A percentile compares a stretch with the other conserved stretches of the same genome.
phyloP scores from a whole-genome alignment of 2,797 vertebrate genomes.

The Sebastes diaconus region DNA sequence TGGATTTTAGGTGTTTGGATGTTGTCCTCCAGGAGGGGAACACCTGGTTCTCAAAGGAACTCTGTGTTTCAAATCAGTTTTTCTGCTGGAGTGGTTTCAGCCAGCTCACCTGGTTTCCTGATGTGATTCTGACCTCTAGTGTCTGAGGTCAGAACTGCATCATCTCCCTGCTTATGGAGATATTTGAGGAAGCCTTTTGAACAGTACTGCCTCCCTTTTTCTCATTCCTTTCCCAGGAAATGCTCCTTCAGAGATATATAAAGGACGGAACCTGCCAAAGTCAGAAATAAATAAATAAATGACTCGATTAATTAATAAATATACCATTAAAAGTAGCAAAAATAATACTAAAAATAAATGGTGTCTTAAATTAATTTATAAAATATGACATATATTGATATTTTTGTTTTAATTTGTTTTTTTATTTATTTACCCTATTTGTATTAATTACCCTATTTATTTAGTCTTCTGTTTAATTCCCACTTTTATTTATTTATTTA shows the following conservation, averaged over 20 bases:
- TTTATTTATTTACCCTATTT: too few relatives aligned
- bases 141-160: constrained; percentile 6
- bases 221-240: not conserved
- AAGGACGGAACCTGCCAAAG: too few relatives aligned
- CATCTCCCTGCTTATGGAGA: not conserved
- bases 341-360: too few relatives aligned
- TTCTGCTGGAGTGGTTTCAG: not conserved
- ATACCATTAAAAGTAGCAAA: too few relatives aligned
- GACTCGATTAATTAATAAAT: too few relatives aligned
- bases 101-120: not conserved
- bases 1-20: too few relatives aligned
- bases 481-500: too few relatives aligned
- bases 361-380: fast-evolving
- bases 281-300: too few relatives aligned
- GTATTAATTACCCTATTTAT: too few relatives aligned
- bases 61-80: not conserved
- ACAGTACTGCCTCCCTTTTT: not conserved
- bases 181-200: not conserved
- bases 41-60: not conserved
- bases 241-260: not conserved
- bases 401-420: too few relatives aligned
- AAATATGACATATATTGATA: fast-evolving
- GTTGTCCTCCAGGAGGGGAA: not conserved
- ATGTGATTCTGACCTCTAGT: constrained; percentile 31
- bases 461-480: too few relatives aligned